These are phyloP conservation scores for Macrosteles quadrilineatus DNA, from an alignment of 1,140 invertebrate species.

Conservation along the genomic window DNA sequence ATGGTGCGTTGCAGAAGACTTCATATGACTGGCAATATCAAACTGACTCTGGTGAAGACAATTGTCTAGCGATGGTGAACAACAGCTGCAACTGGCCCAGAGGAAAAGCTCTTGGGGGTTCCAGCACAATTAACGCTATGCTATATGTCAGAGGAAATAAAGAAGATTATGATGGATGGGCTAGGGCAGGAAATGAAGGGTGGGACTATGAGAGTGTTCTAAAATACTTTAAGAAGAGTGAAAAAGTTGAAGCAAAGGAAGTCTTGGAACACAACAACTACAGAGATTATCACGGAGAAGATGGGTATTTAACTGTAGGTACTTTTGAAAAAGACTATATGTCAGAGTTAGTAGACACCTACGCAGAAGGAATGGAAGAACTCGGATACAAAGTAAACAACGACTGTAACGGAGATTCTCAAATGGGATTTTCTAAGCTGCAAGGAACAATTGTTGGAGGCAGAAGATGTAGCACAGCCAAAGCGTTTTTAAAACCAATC, in stretches of 20 bases:
- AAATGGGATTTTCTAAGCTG: conserved; percentile 50
- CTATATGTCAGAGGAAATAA: conserved; percentile 90
- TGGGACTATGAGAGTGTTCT: conserved; percentile 88
- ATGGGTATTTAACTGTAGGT: conserved; percentile 42
- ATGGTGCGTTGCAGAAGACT: conserved; percentile 71
- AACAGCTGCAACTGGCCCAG: conserved; percentile 63
- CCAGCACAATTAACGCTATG: conserved; percentile 93
- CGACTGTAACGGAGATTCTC: conserved; percentile 55
- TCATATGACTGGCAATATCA: conserved; percentile 91
- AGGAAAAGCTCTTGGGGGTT: conserved; percentile 85
- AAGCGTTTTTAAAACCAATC: conserved; percentile 70
- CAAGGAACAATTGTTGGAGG: conserved; percentile 66
- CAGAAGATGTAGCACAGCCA: conserved; percentile 68
- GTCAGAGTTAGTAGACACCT: conserved; percentile 45
- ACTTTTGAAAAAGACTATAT: conserved; percentile 56
- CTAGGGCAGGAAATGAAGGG: conserved; percentile 76
- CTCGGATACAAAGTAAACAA: conserved; percentile 54
- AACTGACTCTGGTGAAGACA: conserved; percentile 65
- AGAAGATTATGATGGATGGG: conserved; percentile 90
- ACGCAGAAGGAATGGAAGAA: conserved; percentile 39
- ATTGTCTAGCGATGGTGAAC: conserved; percentile 56
- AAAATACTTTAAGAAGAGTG: conserved; percentile 85
- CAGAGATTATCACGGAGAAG: conserved; percentile 48
- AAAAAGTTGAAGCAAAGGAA: conserved; percentile 57
- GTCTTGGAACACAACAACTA: conserved; percentile 37